Base-by-base conservation (phyloP, 2,113 vertebrate genomes). In the Pelodiscus sinensis region DNA sequence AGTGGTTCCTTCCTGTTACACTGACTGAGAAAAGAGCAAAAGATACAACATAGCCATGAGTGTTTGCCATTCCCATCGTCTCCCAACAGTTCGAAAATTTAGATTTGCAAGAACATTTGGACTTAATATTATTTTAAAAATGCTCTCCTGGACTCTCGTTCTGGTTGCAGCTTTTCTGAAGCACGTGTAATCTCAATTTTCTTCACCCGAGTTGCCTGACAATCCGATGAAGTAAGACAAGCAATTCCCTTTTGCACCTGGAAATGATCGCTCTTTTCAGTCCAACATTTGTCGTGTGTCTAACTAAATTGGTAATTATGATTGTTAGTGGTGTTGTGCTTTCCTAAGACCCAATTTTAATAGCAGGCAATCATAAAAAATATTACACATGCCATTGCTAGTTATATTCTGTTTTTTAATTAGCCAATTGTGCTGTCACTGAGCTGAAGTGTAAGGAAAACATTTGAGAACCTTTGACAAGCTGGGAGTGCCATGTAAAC, bases 251-350 rank as follows among this genome's bases (percentile, higher is more conserved):
- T 15, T 93, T 15, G 12, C 94, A 96, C 96, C 94, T 97, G 97
- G 96, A 97, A 97, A 79, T 50, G 90, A 95, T 96, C 94, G 96
- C 62, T 87, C 73, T 73, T 85, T 95, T 71, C 82, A 85, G 79
- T 84, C 82, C 58, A 82, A 80, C 54, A 89, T 94, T 92, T 95
- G 80, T 52, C 90, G 31, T 51, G 65, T 15, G 73, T 92, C 85
- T 90, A 93, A 80, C 82, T 91, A 93, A 95, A 85, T 84, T 84
- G 86, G 71, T 94, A 92, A 96, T 95, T 95, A 89, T 1, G 16
- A 93, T 88, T 94, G 93, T 80, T 94, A 95, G 79, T 80, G 77
- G 92, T 96, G 94, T 87, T 84, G 89, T 5, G 50, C 81, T 94
- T 88, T 95, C 85, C 95, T 89, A 85, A 85, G 92, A 89, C 89